Evolutionary conservation across 2,797 vertebrate species (phyloP).

Genomic region (Limnodromus scolopaceus): DNA sequence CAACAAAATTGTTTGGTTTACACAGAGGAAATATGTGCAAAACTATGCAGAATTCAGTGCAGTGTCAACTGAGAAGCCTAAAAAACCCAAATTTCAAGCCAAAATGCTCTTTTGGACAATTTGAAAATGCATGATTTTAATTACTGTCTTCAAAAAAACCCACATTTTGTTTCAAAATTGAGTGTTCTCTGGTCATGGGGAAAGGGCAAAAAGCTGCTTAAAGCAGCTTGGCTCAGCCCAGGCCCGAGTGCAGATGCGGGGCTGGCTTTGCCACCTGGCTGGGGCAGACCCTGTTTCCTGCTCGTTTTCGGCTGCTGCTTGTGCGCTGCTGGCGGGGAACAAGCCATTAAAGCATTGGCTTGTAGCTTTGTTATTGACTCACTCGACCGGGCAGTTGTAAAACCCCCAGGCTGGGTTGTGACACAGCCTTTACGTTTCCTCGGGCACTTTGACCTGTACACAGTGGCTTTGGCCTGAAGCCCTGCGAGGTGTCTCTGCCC

Average conservation of each 20-base stretch:
- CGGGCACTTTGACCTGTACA: not conserved
- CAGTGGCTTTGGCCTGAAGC: not conserved
- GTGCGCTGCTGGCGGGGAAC: fast-evolving
- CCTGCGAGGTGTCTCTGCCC: not conserved
- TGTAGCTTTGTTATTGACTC: not conserved
- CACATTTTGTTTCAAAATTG: not conserved
- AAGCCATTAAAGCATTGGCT: not conserved
- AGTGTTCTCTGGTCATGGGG: not conserved
- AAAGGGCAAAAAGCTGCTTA: not conserved
- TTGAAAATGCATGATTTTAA: not conserved
- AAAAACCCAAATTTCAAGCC: not conserved
- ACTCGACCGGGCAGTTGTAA: not conserved
- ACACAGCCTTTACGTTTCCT: not conserved
- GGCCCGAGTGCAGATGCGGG: fast-evolving
- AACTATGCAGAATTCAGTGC: not conserved
- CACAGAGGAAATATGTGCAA: not conserved
- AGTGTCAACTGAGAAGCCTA: not conserved
- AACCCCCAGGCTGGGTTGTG: not conserved
- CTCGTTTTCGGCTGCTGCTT: not conserved
- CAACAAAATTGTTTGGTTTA: not conserved
- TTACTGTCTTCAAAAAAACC: not conserved
- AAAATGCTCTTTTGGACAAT: not conserved
- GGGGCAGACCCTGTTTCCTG: not conserved
- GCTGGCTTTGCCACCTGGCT: not conserved
- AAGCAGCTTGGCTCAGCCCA: not conserved